Conservation (phyloP, 2,888 invertebrate species). For the Cylindroiulus punctatus region DNA sequence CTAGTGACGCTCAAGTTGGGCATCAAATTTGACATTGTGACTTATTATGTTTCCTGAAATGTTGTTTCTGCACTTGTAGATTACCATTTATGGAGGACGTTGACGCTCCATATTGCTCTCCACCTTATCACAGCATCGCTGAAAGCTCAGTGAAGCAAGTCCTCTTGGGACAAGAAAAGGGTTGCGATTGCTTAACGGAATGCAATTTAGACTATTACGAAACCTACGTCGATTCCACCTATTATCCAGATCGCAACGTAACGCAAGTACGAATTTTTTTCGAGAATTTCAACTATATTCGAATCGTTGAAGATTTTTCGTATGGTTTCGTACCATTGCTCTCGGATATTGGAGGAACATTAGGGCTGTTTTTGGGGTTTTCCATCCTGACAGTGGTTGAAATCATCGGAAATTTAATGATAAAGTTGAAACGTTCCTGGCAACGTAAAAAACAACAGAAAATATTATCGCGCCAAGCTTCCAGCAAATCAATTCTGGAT, state of each 20-base stretch:
- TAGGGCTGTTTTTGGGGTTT: conserved; percentile 51
- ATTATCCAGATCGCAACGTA: neutral
- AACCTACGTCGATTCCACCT: conserved; percentile 39
- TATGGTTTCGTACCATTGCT: conserved; percentile 49
- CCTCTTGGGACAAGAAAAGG: neutral
- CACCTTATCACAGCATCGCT: conserved; percentile 42
- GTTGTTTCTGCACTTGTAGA: neutral
- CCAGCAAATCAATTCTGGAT: too few species aligned
- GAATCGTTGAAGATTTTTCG: conserved; percentile 40
- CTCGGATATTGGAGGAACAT: conserved; percentile 50
- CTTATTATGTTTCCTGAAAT: neutral
- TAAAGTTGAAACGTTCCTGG: neutral
- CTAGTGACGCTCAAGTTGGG: neutral
- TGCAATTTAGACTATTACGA: conserved; percentile 44
- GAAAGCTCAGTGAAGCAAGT: neutral
- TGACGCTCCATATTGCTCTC: conserved; percentile 45
- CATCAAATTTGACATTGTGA: neutral
- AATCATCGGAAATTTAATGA: neutral
- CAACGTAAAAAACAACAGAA: too few species aligned
- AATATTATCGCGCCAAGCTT: too few species aligned
- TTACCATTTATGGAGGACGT: conserved; percentile 55
- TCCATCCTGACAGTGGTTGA: conserved; percentile 49
- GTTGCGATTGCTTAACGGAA: neutral
- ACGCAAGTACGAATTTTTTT: conserved; percentile 49
- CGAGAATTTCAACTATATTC: neutral